Base-by-base conservation (phyloP, 2,888 invertebrate species). In the Spialia ferax region DNA sequence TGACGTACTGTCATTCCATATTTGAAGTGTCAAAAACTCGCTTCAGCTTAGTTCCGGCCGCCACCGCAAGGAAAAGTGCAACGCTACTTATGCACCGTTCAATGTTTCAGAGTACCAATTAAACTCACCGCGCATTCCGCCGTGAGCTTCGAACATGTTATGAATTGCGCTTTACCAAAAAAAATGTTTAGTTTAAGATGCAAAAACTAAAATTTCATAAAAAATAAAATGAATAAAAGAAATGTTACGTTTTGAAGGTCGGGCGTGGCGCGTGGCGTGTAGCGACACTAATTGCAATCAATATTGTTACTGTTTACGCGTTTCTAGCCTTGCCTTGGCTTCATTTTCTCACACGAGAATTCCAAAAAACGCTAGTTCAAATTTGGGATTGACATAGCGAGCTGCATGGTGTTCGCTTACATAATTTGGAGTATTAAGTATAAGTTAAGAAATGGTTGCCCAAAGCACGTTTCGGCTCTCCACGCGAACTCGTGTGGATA, bases 261-360 rank as follows among this genome's bases (percentile, higher is more conserved):
- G 35, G 35, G 13, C 13, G 52, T 10, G 50, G 42, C 50, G 63
- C 60, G 52, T 38, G 57, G 63, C 60, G 52, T 38, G 57, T 8
- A 59, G 71, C 70, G 70, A 59, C 72, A 70, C 75, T 71, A 71
- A 71, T 74, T 70, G 74, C 69, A 59, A 70, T 70, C 72, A 69
- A 62, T 71, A 70, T 63, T 66, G 68, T 68, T 59, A 11, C 35
- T 71, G 71, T 69, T 57, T 70, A 69, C 68, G 68, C 69, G 74
- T 72, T 75, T 69, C 72, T 70, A 66, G 55, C 15, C 15, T 60
- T 71, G 70, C 77, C 77, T 77, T 77, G 77, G 73, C 76, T 77
- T 69, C 73, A 72, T 75, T 75, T 73, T 74, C 71, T 61, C 67
- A 69, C 59, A 66, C 68, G 57, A 59, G 20, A 22, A 42, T 42